phyloP scores from a whole-genome alignment of 2,797 vertebrate genomes.

The Halcyon badia region DNA sequence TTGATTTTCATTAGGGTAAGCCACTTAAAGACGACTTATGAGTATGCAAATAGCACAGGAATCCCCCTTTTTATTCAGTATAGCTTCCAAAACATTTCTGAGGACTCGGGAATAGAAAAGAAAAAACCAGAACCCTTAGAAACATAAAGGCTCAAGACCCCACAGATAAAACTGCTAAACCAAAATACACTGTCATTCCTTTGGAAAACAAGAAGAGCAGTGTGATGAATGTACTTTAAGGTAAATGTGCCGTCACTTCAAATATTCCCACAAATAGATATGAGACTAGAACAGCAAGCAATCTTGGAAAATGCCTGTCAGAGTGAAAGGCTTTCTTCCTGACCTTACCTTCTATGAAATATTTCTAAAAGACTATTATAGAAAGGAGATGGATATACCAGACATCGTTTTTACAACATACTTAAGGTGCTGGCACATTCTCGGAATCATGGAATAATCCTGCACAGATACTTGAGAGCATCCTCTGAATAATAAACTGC shows the following conservation, averaged over 20 bases:
- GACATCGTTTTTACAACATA: neutral
- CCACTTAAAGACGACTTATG: neutral
- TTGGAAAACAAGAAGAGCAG: neutral
- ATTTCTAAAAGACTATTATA: neutral
- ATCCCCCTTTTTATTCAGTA: neutral
- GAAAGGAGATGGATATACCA: neutral
- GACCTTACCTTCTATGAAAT: constrained; percentile 10
- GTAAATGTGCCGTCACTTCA: constrained; percentile 35
- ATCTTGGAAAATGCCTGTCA: constrained; percentile 37
- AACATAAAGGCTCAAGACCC: neutral
- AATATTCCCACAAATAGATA: constrained; percentile 37
- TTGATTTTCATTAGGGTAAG: constrained; percentile 15
- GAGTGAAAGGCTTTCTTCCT: constrained; percentile 15
- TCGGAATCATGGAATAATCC: neutral
- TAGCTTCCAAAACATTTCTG: neutral
- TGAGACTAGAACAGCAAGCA: constrained; percentile 1
- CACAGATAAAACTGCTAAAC: neutral
- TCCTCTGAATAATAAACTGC: neutral
- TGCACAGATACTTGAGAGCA: neutral
- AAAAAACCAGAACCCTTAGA: neutral
- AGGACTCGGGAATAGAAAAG: neutral
- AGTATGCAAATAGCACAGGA: neutral
- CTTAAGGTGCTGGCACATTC: neutral
- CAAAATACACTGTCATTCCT: neutral
- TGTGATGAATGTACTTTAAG: neutral